Evolutionary conservation across 2,113 vertebrate species (phyloP).

Genomic region (Ifrita kowaldi): DNA sequence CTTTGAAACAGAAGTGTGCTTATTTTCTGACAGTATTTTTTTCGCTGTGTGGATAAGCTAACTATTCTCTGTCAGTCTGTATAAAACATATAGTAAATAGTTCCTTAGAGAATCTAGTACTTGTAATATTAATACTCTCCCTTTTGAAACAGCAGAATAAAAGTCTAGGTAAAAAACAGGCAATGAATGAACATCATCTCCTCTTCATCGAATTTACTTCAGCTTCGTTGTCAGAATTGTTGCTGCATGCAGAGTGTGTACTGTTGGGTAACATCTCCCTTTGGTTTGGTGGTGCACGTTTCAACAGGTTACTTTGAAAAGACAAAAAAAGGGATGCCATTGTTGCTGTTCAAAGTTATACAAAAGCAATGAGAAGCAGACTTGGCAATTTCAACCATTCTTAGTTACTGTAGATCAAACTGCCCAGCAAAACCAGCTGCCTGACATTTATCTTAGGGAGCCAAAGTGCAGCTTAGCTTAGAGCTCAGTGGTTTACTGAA

Average conservation of each 20-base stretch:
- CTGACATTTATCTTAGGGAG: background rate
- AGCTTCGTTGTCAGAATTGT: background rate
- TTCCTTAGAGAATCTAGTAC: background rate
- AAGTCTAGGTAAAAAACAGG: background rate
- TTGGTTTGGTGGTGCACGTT: background rate
- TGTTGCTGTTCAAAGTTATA: background rate
- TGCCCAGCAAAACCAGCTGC: background rate
- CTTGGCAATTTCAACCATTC: background rate
- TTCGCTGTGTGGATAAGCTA: background rate
- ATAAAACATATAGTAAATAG: background rate
- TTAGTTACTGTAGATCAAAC: background rate
- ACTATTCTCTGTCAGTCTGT: background rate
- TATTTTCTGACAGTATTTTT: background rate
- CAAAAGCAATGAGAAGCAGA: background rate
- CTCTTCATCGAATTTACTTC: background rate
- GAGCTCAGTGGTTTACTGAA: background rate
- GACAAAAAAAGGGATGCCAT: background rate
- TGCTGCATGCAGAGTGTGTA: fast-evolving
- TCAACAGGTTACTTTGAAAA: background rate
- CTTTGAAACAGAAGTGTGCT: background rate
- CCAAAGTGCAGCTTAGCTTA: background rate
- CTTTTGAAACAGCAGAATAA: background rate
- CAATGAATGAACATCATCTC: background rate
- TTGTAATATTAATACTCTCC: background rate
- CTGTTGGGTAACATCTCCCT: background rate